A percentile compares a stretch with the other conserved stretches of the same genome.
Evolutionary conservation across 2,888 invertebrate species (phyloP).

Genomic region (Himalopsyche anomala): DNA sequence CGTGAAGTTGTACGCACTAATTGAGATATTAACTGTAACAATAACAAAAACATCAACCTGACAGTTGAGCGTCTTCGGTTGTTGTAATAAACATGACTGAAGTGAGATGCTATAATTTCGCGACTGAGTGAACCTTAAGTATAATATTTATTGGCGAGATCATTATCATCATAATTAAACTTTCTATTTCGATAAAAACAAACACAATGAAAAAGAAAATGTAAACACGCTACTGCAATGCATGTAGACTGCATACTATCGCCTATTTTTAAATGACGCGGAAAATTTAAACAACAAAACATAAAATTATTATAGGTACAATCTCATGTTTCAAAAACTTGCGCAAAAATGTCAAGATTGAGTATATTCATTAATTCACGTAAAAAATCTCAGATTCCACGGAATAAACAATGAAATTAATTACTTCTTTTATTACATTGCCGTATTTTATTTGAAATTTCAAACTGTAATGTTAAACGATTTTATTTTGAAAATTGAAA

Average conservation of each 20-base stretch:
- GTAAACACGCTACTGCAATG: neutral
- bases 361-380: no score
- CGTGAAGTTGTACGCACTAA: neutral
- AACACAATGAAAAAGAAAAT: conserved; percentile 35
- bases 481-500: no score
- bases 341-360: no score
- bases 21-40: neutral
- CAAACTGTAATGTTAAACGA: no score
- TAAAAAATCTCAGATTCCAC: no score
- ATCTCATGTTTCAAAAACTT: no score
- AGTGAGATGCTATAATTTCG: conserved; percentile 6
- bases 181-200: conserved; percentile 41
- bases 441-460: no score
- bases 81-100: conserved; percentile 16
- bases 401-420: no score
- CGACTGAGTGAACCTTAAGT: neutral
- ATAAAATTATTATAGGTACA: no score
- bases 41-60: conserved; percentile 29
- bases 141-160: conserved; percentile 38
- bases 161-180: conserved; percentile 11
- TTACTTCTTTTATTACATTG: no score
- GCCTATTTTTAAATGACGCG: conserved; percentile 11
- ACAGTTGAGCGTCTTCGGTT: neutral
- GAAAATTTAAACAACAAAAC: neutral
- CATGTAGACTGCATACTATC: neutral